Conservation (phyloP, 2,888 invertebrate genomes). For the Brachylomia viminalis region DNA sequence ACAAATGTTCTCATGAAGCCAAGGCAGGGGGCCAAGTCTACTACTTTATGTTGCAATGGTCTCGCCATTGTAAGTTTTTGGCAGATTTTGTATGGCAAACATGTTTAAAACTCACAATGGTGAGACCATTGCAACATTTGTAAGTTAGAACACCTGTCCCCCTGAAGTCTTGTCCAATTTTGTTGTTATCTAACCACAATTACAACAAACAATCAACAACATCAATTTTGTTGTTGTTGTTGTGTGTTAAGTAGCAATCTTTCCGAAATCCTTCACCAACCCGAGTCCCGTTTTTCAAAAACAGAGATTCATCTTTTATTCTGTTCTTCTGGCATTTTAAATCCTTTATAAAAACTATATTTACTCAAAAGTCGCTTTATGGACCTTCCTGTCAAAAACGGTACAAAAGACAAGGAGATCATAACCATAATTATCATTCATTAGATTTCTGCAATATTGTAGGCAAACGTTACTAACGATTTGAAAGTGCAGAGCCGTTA, state of each 20-base stretch:
- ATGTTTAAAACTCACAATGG: too few relatives aligned
- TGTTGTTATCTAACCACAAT: too few relatives aligned
- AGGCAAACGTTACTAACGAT: constrained; percentile 78
- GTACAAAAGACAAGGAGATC: background rate
- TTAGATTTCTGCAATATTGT: constrained; percentile 67
- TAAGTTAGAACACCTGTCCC: too few relatives aligned
- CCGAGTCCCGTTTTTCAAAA: background rate
- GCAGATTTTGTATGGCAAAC: too few relatives aligned
- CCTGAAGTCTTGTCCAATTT: background rate
- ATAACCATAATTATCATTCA: background rate
- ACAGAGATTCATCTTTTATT: too few relatives aligned
- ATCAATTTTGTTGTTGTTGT: background rate
- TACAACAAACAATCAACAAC: too few relatives aligned
- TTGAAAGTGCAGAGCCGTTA: constrained; percentile 84
- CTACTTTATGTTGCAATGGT: too few relatives aligned
- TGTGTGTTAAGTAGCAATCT: background rate
- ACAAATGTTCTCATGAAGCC: background rate
- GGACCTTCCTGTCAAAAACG: background rate
- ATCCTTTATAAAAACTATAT: too few relatives aligned
- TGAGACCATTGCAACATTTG: too few relatives aligned
- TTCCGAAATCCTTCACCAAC: background rate
- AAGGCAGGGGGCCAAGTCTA: background rate
- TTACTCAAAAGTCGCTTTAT: background rate
- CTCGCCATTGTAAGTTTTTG: too few relatives aligned
- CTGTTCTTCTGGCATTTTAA: too few relatives aligned